Conservation (phyloP, 2,888 invertebrate genomes). For the Drosophila ustulata region DNA sequence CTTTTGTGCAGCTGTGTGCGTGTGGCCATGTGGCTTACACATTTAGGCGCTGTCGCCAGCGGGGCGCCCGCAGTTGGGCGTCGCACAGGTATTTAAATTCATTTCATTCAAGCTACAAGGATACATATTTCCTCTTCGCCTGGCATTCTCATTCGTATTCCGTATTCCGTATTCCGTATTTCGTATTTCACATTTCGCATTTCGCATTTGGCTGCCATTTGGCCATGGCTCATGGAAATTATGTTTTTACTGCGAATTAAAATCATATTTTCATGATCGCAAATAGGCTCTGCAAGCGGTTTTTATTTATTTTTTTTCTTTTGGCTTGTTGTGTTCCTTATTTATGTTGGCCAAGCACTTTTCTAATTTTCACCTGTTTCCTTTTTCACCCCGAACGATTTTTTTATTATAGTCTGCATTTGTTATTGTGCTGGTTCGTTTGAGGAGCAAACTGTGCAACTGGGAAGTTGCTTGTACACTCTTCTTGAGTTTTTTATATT, state of each 20-base stretch:
- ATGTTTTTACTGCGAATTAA: constrained; percentile 71
- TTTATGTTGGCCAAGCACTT: constrained; percentile 30
- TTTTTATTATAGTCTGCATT: constrained; percentile 37
- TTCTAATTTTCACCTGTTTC: constrained; percentile 70
- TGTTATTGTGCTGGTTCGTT: constrained; percentile 26
- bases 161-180: constrained; percentile 1
- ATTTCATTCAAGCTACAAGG: constrained; percentile 65
- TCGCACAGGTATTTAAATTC: constrained; percentile 76
- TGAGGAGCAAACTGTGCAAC: constrained; percentile 3
- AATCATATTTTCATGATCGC: constrained; percentile 78
- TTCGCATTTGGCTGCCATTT: constrained; percentile 58
- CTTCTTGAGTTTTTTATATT: constrained; percentile 33
- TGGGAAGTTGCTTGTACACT: constrained; percentile 21
- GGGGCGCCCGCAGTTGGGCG: constrained; percentile 45
- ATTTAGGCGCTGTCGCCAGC: constrained; percentile 45
- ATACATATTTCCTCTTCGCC: constrained; percentile 36
- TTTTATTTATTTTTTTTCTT: constrained; percentile 28
- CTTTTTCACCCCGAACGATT: constrained; percentile 32
- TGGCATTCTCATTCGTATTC: background rate
- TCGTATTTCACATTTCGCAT: constrained; percentile 20
- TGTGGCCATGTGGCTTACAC: constrained; percentile 35
- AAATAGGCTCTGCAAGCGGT: constrained; percentile 67
- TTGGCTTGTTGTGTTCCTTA: constrained; percentile 9
- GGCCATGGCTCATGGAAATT: constrained; percentile 47
- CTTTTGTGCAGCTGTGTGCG: constrained; percentile 13